Evolutionary conservation across 2,888 invertebrate species (phyloP), one percentile per base, ranked within the genome.

Genomic region (Rhingia campestris): DNA sequence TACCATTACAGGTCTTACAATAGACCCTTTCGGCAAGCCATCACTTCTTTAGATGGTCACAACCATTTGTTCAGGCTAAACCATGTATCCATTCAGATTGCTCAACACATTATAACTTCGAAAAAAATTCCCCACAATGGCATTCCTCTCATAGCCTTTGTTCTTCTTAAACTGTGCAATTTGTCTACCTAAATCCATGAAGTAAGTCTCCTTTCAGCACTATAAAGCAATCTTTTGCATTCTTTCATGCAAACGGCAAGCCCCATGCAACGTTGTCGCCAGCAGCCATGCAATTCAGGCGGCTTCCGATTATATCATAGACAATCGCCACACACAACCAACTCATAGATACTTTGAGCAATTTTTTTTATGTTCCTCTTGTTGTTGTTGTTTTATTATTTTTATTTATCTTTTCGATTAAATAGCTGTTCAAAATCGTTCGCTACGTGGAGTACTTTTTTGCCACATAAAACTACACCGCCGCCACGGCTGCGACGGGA

Each of bases 231-330:
- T 41, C 47, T 14, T 49, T 51, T 70, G 56, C 41, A 74, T 79
- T 75, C 32, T 74, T 70, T 59, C 58, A 84, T 80, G 66, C 74
- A 66, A 61, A 76, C 45, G 41, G 30, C 51, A 56, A 37, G 12
- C 73, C 82, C 69, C 64, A 84, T 79, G 79, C 79, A 79, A 84
- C 84, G 80, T 64, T 80, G 84, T 80, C 84, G 84, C 74, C 74
- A 80, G 76, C 66, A 41, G 51, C 72, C 61, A 56, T 56, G 61
- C 69, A 75, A 70, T 81, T 59, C 49, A 74, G 84, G 73, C 84
- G 80, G 85, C 80, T 85, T 81, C 85, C 81, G 81, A 85, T 85
- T 81, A 81, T 79, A 81, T 81, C 85, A 86, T 70, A 76, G 81
- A 81, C 81, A 76, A 86, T 73, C 81, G 75, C 81, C 81, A 81